These are phyloP conservation scores for Xanthia togata DNA, from an alignment of 2,888 invertebrate genomes.

Conservation along the genomic window DNA sequence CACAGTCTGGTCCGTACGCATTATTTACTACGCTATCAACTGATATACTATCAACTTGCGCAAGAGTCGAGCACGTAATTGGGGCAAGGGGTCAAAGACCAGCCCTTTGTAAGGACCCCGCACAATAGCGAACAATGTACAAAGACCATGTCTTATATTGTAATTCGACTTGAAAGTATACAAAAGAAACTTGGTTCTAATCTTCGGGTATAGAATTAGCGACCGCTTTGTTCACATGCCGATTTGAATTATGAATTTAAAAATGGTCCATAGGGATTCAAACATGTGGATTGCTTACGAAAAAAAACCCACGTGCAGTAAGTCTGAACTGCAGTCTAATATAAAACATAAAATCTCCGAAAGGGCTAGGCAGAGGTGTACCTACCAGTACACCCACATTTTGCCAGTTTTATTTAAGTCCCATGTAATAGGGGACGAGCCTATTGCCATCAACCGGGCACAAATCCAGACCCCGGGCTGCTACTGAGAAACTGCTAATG, in stretches of 20 bases:
- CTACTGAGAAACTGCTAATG: no score
- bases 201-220: constrained; percentile 49
- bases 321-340: not conserved
- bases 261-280: not conserved
- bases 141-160: constrained; percentile 66
- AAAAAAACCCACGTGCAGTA: constrained; percentile 8
- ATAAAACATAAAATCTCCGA: not conserved
- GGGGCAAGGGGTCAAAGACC: constrained; percentile 83
- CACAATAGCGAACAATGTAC: constrained; percentile 66
- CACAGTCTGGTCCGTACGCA: constrained; percentile 63
- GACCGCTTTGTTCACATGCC: constrained; percentile 35
- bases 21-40: constrained; percentile 69
- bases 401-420: not conserved
- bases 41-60: constrained; percentile 72
- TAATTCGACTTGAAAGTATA: constrained; percentile 56
- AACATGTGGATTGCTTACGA: not conserved
- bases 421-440: no score
- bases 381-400: not conserved
- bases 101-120: constrained; percentile 73
- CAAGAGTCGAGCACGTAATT: constrained; percentile 74
- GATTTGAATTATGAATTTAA: constrained; percentile 39
- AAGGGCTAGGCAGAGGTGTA: not conserved
- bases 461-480: not conserved
- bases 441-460: not conserved
- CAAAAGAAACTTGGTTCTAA: constrained; percentile 57